Evolutionary conservation across 2,113 vertebrate genomes (phyloP).

Genomic region (Xenopus borealis): DNA sequence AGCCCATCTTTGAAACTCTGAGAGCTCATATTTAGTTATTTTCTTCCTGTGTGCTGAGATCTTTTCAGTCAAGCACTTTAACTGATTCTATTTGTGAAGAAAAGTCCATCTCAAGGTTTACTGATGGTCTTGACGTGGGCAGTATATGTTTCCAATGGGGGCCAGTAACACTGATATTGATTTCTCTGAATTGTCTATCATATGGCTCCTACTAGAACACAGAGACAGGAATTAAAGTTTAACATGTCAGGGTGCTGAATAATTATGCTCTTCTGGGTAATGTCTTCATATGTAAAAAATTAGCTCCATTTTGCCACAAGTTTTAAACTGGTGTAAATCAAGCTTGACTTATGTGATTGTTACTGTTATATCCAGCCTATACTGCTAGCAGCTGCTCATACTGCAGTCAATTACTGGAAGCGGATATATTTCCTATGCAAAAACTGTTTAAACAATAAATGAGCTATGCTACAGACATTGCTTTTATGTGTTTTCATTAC

Average conservation of each 20-base stretch:
- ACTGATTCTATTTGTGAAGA: conserved; percentile 1
- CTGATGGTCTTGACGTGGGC: background rate
- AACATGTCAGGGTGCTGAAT: conserved; percentile 71
- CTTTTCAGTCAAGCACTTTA: conserved; percentile 6
- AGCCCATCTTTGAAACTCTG: background rate
- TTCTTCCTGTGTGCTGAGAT: conserved; percentile 1
- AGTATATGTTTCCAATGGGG: background rate
- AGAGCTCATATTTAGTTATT: background rate
- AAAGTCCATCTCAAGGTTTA: background rate
- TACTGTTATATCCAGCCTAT: conserved; percentile 99
- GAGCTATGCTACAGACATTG: conserved; percentile 95
- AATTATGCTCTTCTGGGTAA: conserved; percentile 72
- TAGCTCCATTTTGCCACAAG: conserved; percentile 97
- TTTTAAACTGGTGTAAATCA: conserved; percentile 99
- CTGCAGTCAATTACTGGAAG: conserved; percentile 99
- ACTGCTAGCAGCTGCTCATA: conserved; percentile 99
- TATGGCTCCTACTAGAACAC: conserved; percentile 59
- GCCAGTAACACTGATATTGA: conserved; percentile 49
- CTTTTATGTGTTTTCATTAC: conserved; percentile 58
- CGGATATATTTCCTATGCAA: conserved; percentile 99
- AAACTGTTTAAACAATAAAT: conserved; percentile 99
- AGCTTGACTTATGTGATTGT: conserved; percentile 99
- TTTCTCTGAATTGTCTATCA: conserved; percentile 65
- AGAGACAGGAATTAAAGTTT: conserved; percentile 64
- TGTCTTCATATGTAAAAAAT: conserved; percentile 72